Conservation (phyloP, 2,797 vertebrate species). For the Karalla daura region DNA sequence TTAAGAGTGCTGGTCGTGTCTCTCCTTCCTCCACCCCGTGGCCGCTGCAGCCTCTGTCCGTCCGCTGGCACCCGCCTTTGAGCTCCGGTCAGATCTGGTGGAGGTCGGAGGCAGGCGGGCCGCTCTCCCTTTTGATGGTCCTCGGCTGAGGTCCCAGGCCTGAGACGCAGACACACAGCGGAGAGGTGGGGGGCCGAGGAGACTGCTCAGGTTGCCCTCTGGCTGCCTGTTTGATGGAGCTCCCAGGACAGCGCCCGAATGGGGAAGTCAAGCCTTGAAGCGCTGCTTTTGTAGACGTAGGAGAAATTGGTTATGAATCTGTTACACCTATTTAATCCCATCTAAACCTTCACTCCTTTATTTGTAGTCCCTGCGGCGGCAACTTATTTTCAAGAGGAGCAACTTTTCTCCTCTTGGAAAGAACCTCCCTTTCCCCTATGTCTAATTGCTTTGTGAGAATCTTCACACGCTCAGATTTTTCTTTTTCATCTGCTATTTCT, state of each 20-base stretch:
- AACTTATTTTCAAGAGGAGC: conserved; percentile 21
- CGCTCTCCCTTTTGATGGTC: conserved; percentile 23
- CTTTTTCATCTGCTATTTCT: neutral
- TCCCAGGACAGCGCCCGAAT: conserved; percentile 44
- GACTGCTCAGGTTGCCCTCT: conserved; percentile 58
- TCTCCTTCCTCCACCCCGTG: conserved; percentile 13
- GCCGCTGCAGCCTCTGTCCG: conserved; percentile 24
- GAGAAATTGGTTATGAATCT: conserved; percentile 29
- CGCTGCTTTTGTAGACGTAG: conserved; percentile 30
- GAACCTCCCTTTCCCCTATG: neutral
- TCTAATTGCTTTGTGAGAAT: conserved; percentile 19
- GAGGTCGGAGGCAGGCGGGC: conserved; percentile 24
- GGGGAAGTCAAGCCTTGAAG: conserved; percentile 25
- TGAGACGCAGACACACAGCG: conserved; percentile 19
- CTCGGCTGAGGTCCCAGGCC: conserved; percentile 33
- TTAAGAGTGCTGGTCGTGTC: conserved; percentile 10
- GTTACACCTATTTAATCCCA: conserved; percentile 37
- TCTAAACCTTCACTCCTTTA: conserved; percentile 27
- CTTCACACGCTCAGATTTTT: neutral
- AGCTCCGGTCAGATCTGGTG: conserved; percentile 27
- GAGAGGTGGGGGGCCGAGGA: conserved; percentile 38
- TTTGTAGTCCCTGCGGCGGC: conserved; percentile 10
- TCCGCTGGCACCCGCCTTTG: conserved; percentile 29
- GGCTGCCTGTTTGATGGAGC: conserved; percentile 62
- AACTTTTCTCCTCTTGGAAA: conserved; percentile 8